A percentile compares a stretch with the other conserved stretches of the same genome.
Evolutionary conservation across 1,140 invertebrate species (phyloP).

Genomic region (Panagrolaimus sp.): DNA sequence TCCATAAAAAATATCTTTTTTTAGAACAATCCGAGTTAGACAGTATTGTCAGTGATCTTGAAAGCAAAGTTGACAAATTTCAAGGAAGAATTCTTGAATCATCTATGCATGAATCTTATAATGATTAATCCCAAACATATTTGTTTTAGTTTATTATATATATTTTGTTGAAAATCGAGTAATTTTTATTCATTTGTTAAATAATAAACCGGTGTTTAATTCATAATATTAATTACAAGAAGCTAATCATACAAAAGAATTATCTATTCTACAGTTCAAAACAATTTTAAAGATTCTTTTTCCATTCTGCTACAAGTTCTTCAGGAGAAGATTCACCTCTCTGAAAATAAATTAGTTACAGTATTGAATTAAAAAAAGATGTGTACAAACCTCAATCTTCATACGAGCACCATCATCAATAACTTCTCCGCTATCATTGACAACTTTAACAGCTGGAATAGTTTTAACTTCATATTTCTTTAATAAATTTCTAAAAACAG

Average conservation of each 20-base stretch:
- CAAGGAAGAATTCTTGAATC: slow-evolving; percentile 7
- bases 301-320: slow-evolving; percentile 1
- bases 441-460: slow-evolving; percentile 29
- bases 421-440: slow-evolving; percentile 30
- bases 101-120: slow-evolving; percentile 14
- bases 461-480: slow-evolving; percentile 34
- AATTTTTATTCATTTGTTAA: not conserved
- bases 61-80: slow-evolving; percentile 29
- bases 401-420: slow-evolving; percentile 29
- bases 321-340: not conserved
- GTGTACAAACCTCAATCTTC: slow-evolving; percentile 27
- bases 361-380: not conserved
- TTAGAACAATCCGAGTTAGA: slow-evolving; percentile 35
- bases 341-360: no score
- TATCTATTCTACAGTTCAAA: slow-evolving; percentile 1
- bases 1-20: slow-evolving; percentile 15
- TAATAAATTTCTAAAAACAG: slow-evolving; percentile 27
- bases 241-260: not conserved
- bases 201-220: slow-evolving; percentile 16
- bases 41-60: slow-evolving; percentile 28
- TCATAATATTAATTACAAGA: not conserved
- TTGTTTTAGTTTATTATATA: not conserved
- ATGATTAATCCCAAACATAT: not conserved
- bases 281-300: slow-evolving; percentile 4
- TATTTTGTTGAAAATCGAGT: not conserved